Evolutionary conservation across 2,113 vertebrate species (phyloP), one percentile per base, ranked within the genome.

Genomic region (Notiomystis cincta): DNA sequence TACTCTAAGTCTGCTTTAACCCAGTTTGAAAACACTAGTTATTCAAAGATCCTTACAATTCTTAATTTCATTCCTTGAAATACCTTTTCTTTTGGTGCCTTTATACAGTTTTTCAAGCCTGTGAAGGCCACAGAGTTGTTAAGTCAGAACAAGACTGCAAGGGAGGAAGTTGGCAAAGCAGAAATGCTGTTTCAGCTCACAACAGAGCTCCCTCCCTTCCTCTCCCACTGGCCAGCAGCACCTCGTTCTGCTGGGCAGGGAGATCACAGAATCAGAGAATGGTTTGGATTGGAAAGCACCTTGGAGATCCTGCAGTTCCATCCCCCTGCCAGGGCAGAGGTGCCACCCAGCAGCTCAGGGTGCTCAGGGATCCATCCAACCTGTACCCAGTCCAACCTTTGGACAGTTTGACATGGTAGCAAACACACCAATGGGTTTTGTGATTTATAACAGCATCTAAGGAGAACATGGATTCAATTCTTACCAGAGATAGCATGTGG

Each of bases 1-100:
- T 97, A 97, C 87, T 95, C 33, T 97, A 97, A 97, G 95, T 96
- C 97, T 96, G 92, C 96, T 97, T 96, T 97, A 97, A 97, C 97
- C 97, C 97, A 97, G 90, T 97, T 97, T 97, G 96, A 96, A 96
- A 97, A 96, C 94, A 97, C 93, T 94, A 93, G 97, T 96, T 96
- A 96, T 94, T 97, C 94, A 96, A 94, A 97, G 84, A 91, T 90
- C 95, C 83, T 97, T 96, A 96, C 91, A 96, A 93, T 94, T 88
- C 95, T 82, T 96, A 78, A 96, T 94, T 95, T 97, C 65, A 54
- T 81, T 95, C 96, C 93, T 94, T 91, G 65, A 96, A 95, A 92
- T 93, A 93, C 65, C 93, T 95, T 96, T 94, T 95, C 82, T 95
- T 94, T 71, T 19, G 21, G 79, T 79, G 78, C 31, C 61, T 93